A percentile compares a stretch with the other conserved stretches of the same genome.
phyloP scores from a whole-genome alignment of 2,113 vertebrate species.

The Potamarius usumacintae region DNA sequence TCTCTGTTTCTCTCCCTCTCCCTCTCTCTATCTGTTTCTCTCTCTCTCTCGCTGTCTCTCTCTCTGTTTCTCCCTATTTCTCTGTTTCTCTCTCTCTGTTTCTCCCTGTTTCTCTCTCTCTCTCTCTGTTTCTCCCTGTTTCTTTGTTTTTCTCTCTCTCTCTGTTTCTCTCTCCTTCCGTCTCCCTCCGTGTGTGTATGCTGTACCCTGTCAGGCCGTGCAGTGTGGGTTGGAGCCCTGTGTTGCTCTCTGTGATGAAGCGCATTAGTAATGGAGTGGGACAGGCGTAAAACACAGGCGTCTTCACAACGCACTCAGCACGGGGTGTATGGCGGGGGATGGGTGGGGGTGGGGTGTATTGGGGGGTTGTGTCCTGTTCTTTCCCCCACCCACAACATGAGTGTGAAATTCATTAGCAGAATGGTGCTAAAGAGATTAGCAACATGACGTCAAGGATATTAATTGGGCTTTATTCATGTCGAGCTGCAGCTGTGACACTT shows the following conservation, averaged over 20 bases:
- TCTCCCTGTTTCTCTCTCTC: background rate
- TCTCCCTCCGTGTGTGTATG: background rate
- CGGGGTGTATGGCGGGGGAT: background rate
- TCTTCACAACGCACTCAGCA: background rate
- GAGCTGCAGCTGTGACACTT: constrained; percentile 47
- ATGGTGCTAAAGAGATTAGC: constrained; percentile 52
- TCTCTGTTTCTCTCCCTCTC: background rate
- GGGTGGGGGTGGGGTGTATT: background rate
- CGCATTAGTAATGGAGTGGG: constrained; percentile 37
- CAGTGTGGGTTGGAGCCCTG: background rate
- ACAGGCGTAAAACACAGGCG: constrained; percentile 34
- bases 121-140: background rate
- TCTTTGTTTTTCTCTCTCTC: background rate
- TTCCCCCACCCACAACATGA: background rate
- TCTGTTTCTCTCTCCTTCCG: background rate
- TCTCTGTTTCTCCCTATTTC: background rate
- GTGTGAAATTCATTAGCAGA: constrained; percentile 50
- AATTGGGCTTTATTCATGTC: constrained; percentile 52
- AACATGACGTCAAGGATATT: constrained; percentile 53
- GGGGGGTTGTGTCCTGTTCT: background rate
- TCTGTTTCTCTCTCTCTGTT: background rate
- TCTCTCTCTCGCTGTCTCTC: background rate
- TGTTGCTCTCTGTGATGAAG: constrained; percentile 24
- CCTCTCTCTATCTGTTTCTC: background rate
- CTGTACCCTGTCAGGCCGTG: background rate